Evolutionary conservation across 2,113 vertebrate genomes (phyloP).

Genomic region (Oncorhynchus kisutch): DNA sequence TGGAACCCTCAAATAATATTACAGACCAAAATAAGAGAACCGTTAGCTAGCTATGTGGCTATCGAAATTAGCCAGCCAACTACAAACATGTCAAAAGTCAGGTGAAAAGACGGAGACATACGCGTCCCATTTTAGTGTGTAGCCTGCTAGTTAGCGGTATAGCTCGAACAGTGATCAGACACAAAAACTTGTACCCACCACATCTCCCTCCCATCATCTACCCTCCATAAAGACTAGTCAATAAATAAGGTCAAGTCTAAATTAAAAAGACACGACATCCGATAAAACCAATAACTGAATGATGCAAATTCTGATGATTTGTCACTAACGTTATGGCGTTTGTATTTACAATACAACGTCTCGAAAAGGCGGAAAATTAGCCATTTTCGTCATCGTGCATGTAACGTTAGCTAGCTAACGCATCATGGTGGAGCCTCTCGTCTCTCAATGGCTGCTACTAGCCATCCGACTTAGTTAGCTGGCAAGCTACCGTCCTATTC

Average conservation of each 20-base stretch:
- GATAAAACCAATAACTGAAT: slow-evolving; percentile 25
- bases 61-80: too few species aligned
- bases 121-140: neutral
- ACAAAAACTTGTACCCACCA: slow-evolving; percentile 32
- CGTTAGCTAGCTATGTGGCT: too few species aligned
- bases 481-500: slow-evolving; percentile 15
- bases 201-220: slow-evolving; percentile 20
- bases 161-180: neutral
- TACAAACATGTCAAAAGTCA: too few species aligned
- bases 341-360: neutral
- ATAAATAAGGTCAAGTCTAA: slow-evolving; percentile 61
- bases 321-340: neutral
- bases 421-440: slow-evolving; percentile 60
- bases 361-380: neutral
- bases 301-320: neutral
- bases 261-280: slow-evolving; percentile 51
- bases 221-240: slow-evolving; percentile 4
- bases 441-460: slow-evolving; percentile 70
- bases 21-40: too few species aligned
- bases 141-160: too few species aligned
- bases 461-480: slow-evolving; percentile 52
- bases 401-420: slow-evolving; percentile 24
- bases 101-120: neutral
- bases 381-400: slow-evolving; percentile 32
- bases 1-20: too few species aligned